Conservation (phyloP, 1,140 invertebrate genomes). For the Bilobella aurantiaca region DNA sequence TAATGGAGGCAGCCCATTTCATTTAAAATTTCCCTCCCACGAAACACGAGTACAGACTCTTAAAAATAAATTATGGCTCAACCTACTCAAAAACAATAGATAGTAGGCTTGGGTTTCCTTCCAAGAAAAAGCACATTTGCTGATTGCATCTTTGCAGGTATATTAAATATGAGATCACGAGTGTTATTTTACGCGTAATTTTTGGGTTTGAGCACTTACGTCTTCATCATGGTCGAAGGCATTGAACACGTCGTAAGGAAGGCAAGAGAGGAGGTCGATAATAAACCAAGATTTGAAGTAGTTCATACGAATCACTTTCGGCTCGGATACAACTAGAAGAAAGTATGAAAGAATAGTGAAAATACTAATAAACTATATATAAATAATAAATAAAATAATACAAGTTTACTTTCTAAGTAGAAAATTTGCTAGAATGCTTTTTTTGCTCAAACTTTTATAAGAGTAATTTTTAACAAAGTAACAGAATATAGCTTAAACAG, state of each 20-base stretch:
- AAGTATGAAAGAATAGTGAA: no score
- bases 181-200: not conserved
- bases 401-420: no score
- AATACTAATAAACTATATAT: no score
- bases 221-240: constrained; percentile 99
- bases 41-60: not conserved
- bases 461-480: no score
- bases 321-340: constrained; percentile 73
- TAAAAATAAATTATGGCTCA: not conserved
- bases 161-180: no score
- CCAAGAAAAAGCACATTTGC: no score
- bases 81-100: no score
- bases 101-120: no score
- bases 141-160: no score
- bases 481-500: not conserved
- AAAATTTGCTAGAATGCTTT: no score
- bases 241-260: constrained; percentile 99
- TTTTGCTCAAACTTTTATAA: no score
- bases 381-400: no score
- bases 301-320: constrained; percentile 94
- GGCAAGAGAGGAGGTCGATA: constrained; percentile 95
- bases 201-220: constrained; percentile 50
- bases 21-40: not conserved
- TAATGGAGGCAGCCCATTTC: not conserved
- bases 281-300: constrained; percentile 99